phyloP scores from a whole-genome alignment of 2,888 invertebrate genomes.

The Marronus borbonicus region DNA sequence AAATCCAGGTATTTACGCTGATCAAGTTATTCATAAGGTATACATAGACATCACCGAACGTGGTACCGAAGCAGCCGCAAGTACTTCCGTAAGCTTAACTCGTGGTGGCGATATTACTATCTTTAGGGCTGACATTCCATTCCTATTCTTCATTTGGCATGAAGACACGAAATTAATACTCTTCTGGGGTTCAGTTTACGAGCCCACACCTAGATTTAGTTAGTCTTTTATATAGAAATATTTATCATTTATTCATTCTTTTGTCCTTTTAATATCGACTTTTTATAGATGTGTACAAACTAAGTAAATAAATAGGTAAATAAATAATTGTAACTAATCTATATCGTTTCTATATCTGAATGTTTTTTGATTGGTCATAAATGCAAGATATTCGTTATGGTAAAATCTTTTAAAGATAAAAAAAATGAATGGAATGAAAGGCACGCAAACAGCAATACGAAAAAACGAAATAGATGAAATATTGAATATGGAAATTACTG shows the following conservation, averaged over 20 bases:
- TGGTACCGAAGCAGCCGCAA: conserved; percentile 82
- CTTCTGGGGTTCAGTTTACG: conserved; percentile 81
- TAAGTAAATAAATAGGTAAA: conserved; percentile 28
- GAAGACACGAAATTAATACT: conserved; percentile 77
- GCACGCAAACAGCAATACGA: no score
- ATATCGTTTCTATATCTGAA: not conserved
- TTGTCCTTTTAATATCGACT: conserved; percentile 11
- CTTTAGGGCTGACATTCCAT: conserved; percentile 79
- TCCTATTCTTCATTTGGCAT: conserved; percentile 82
- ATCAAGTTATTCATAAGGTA: conserved; percentile 78
- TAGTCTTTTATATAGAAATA: conserved; percentile 27
- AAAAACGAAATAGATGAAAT: no score
- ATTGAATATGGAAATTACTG: no score
- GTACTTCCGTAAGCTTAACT: conserved; percentile 74
- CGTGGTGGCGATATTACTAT: conserved; percentile 73
- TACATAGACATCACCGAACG: conserved; percentile 78
- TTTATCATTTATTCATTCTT: conserved; percentile 39
- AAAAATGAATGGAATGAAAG: no score
- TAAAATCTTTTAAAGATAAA: no score
- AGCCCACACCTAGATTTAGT: conserved; percentile 69
- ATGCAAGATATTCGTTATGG: no score
- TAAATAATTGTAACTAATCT: not conserved
- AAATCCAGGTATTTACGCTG: conserved; percentile 78
- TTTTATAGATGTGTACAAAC: conserved; percentile 34
- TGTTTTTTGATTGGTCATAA: no score